These are phyloP conservation scores for Diorhabda sublineata DNA, from an alignment of 1,140 invertebrate species.

Conservation along the genomic window DNA sequence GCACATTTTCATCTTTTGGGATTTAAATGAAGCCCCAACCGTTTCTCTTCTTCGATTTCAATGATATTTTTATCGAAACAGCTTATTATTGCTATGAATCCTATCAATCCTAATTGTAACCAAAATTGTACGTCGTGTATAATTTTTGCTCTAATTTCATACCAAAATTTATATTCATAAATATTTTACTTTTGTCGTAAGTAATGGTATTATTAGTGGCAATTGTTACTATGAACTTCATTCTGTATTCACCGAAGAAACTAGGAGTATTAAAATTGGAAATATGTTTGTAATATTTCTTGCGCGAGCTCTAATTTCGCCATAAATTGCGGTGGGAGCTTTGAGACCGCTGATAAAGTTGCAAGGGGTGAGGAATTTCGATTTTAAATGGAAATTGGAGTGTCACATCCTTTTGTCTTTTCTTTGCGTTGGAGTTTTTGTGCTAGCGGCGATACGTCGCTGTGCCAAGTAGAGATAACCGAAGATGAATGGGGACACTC, in stretches of 20 bases:
- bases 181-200: too few species aligned
- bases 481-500: conserved; percentile 40
- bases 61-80: too few species aligned
- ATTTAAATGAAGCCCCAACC: too few species aligned
- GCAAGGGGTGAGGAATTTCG: conserved; percentile 41
- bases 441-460: conserved; percentile 34
- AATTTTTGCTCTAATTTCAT: too few species aligned
- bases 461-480: conserved; percentile 41
- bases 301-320: neutral
- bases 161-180: too few species aligned
- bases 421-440: conserved; percentile 40
- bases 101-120: too few species aligned
- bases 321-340: neutral
- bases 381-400: conserved; percentile 47
- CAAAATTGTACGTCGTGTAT: too few species aligned
- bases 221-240: neutral
- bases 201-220: too few species aligned
- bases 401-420: conserved; percentile 46
- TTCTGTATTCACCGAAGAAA: neutral
- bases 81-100: too few species aligned
- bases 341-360: conserved; percentile 33
- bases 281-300: conserved; percentile 1
- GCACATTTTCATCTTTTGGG: too few species aligned
- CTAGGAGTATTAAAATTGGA: neutral
- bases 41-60: too few species aligned